Base-by-base conservation (phyloP, 2,797 vertebrate genomes). In the Ceyx erithaca region DNA sequence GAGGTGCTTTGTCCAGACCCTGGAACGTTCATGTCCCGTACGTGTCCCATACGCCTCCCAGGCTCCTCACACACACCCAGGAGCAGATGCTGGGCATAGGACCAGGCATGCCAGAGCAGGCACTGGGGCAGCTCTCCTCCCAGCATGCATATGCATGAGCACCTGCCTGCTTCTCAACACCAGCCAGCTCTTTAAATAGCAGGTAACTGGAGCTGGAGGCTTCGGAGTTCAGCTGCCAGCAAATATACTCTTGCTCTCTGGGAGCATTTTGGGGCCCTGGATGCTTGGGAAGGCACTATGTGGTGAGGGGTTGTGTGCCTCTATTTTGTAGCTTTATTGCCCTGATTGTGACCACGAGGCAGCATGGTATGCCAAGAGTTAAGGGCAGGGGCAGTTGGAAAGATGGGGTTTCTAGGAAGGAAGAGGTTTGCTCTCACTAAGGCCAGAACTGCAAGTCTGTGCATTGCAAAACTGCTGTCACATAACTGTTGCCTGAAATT, bases 1-100 rank as follows among this genome's bases (percentile, higher is more conserved):
- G 1, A 23, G 43, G 0, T 30, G 59, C 18, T 0, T 18, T 14
- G 9, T 18, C 62, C n/a, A 37, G 33, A 12, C 17, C 37, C 37
- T 40, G 37, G 37, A 40, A 40, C 6, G 37, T 40, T 40, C 6
- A 3, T 37, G 37, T 64, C 41, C 54, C 12, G 0, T 10, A 20
- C 58, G 9, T 40, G 37, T 64, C 45, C 54, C 14, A 0, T 10
- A 20, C 62, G 9, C 20, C 52, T 78, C 58, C 45, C 0, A 0
- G 70, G 43, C 20, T 72, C 57, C 45, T 52, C 10, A 17, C 1
- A 0, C 45, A 10, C 15, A 3, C 12, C 45, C 48, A 2, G 52
- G 48, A 62, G 61, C 45, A 54, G 61, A 43, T 26, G 58, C 63
- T 1, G 1, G 87, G 40, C 14, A 1, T 14, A 46, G 57, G 63